Conservation (phyloP, 2,113 vertebrate genomes). For the Sylvilagus bachmani region DNA sequence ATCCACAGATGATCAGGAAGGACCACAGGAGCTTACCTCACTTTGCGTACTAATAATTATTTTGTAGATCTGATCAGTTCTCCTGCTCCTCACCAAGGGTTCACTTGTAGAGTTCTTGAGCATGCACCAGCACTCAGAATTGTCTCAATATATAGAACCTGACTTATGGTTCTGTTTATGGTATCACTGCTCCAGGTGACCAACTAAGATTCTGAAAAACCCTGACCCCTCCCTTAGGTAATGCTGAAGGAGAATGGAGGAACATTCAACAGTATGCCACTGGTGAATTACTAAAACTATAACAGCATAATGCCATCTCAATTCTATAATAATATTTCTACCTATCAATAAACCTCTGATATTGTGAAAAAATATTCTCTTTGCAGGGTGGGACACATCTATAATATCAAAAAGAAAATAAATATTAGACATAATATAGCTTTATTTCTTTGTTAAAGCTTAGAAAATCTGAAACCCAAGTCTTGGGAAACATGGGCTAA, state of each 20-base stretch:
- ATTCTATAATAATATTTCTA: background rate
- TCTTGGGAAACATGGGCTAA: background rate
- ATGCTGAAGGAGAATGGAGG: background rate
- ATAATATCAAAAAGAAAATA: background rate
- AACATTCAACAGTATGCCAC: background rate
- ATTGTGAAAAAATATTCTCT: background rate
- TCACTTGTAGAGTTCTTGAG: background rate
- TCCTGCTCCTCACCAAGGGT: background rate
- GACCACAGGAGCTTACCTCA: background rate
- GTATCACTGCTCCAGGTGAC: background rate
- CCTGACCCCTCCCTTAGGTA: background rate
- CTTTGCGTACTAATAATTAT: background rate
- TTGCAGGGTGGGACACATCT: background rate
- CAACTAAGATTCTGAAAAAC: background rate
- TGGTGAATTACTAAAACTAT: background rate
- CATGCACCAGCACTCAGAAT: background rate
- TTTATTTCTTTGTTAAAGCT: conserved; percentile 44
- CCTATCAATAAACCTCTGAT: background rate
- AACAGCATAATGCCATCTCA: background rate
- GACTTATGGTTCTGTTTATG: background rate
- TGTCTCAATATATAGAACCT: background rate
- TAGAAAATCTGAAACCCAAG: background rate
- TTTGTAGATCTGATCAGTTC: background rate
- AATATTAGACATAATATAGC: background rate
- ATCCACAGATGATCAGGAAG: background rate